Percentiles rank a stretch among this genome's conserved stretches.
Conservation (phyloP, 2,113 vertebrate genomes). For the Athene cunicularia region DNA sequence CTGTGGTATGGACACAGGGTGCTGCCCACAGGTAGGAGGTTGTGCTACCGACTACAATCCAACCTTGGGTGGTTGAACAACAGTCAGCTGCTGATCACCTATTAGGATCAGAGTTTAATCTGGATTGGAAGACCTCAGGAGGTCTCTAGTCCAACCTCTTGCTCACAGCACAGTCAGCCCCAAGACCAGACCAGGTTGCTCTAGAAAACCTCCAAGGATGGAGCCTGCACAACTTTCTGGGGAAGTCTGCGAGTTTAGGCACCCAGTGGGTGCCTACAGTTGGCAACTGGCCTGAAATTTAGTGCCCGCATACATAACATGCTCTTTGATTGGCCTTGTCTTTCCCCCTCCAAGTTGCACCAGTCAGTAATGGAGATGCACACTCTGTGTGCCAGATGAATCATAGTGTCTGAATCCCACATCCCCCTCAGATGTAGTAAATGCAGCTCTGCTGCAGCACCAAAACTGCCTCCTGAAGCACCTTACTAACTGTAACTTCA, state of each 20-base stretch:
- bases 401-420: background rate
- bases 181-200: background rate
- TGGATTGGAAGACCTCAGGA: background rate
- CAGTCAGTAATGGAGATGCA: background rate
- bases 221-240: background rate
- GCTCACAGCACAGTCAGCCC: background rate
- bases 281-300: background rate
- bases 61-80: background rate
- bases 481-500: background rate
- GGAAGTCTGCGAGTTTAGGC: background rate
- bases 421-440: background rate
- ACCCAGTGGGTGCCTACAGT: background rate
- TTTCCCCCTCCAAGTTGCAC: background rate
- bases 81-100: background rate
- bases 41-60: fast-evolving
- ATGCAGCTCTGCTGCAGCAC: background rate
- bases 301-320: background rate
- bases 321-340: background rate
- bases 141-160: background rate
- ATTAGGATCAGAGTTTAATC: background rate
- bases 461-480: background rate
- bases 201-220: background rate
- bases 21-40: background rate
- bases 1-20: background rate
- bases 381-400: background rate